Evolutionary conservation across 2,113 vertebrate genomes (phyloP).

Genomic region (Paedocypris sp.): DNA sequence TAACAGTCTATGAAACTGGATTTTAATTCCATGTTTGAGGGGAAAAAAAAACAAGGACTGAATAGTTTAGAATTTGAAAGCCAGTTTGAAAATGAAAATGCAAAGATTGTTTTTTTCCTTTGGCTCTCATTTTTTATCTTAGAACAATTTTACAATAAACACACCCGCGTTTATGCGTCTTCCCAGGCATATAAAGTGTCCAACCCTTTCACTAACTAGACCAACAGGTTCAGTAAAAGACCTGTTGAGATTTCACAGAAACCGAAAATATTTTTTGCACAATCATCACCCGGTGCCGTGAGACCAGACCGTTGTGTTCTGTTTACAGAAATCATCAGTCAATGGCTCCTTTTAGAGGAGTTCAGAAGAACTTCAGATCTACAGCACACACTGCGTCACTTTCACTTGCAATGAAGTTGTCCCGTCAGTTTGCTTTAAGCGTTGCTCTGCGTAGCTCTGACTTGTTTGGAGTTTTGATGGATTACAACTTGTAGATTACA

Average conservation of each 20-base stretch:
- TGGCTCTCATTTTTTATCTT: neutral
- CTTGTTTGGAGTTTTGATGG: slow-evolving; percentile 1
- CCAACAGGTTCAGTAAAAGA: too few species aligned
- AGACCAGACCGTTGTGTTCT: neutral
- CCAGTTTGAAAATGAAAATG: too few species aligned
- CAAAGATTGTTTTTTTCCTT: too few species aligned
- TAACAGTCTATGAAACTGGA: too few species aligned
- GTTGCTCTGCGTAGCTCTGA: neutral
- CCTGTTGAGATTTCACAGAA: too few species aligned
- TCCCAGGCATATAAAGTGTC: slow-evolving; percentile 5
- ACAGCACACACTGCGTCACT: neutral
- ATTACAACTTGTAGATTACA: neutral
- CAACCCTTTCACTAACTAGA: slow-evolving; percentile 10
- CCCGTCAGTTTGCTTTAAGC: neutral
- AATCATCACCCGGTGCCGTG: neutral
- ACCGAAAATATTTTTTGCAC: neutral
- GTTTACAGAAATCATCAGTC: neutral
- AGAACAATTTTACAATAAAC: neutral
- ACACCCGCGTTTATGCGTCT: neutral
- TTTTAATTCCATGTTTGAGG: too few species aligned
- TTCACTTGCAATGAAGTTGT: neutral
- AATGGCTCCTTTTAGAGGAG: neutral
- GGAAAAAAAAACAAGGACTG: too few species aligned
- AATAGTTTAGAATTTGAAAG: too few species aligned
- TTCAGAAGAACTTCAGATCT: neutral